Evolutionary conservation across 1,140 invertebrate species (phyloP).

Genomic region (Trigoniulus corallinus): DNA sequence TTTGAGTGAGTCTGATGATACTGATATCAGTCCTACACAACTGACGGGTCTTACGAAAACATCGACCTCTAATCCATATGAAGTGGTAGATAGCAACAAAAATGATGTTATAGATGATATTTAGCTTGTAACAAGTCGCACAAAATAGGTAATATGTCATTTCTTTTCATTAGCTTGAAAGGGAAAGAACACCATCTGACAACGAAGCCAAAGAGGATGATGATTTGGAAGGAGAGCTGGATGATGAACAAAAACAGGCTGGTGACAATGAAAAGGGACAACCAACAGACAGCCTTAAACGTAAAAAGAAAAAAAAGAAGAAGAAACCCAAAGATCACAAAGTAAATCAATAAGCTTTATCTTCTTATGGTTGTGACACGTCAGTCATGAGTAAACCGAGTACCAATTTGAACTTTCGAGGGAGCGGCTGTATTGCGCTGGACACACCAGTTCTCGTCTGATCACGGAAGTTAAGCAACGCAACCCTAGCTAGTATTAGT

Average conservation of each 20-base stretch:
- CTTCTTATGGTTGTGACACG: neutral
- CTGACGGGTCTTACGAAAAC: constrained; percentile 29
- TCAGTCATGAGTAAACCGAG: too few relatives aligned
- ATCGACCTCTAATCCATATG: constrained; percentile 39
- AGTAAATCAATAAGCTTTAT: neutral
- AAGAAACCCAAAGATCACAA: constrained; percentile 32
- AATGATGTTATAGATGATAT: constrained; percentile 6
- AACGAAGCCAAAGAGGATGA: constrained; percentile 47
- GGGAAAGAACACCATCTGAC: constrained; percentile 34
- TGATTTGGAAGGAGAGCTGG: constrained; percentile 21
- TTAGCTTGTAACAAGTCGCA: constrained; percentile 2
- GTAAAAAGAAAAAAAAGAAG: constrained; percentile 30
- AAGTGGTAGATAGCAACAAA: constrained; percentile 33
- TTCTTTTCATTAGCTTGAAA: constrained; percentile 26
- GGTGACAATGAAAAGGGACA: constrained; percentile 13
- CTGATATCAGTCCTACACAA: constrained; percentile 9
- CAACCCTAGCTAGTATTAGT: too few relatives aligned
- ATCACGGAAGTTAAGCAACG: too few relatives aligned
- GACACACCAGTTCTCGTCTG: too few relatives aligned
- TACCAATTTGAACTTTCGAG: too few relatives aligned
- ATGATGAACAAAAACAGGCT: constrained; percentile 36
- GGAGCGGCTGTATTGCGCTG: too few relatives aligned
- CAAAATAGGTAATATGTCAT: neutral
- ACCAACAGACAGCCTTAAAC: constrained; percentile 18
- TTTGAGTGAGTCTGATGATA: constrained; percentile 15